phyloP scores from a whole-genome alignment of 2,888 invertebrate genomes.

The Muschampia plurimacula region DNA sequence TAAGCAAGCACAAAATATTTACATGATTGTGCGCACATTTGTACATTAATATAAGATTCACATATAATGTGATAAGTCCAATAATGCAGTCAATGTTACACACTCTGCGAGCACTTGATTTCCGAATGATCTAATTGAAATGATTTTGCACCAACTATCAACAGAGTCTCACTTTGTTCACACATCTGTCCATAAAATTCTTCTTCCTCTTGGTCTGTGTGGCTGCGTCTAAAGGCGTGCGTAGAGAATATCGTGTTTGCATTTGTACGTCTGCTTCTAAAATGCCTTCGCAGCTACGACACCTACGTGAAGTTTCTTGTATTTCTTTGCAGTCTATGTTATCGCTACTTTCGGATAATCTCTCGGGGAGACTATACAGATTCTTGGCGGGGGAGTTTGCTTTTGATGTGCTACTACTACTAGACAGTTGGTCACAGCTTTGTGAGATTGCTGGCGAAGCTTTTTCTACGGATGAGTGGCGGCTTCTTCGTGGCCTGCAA shows the following conservation, averaged over 20 bases:
- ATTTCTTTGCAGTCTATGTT: constrained; percentile 66
- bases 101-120: constrained; percentile 69
- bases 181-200: constrained; percentile 94
- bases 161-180: constrained; percentile 92
- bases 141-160: constrained; percentile 75
- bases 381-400: constrained; percentile 76
- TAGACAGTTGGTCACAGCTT: constrained; percentile 77
- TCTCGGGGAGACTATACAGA: constrained; percentile 74
- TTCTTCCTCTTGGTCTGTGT: constrained; percentile 89
- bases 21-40: constrained; percentile 81
- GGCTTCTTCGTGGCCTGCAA: constrained; percentile 79
- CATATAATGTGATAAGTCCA: constrained; percentile 74
- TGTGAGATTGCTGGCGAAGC: constrained; percentile 68
- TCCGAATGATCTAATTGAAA: constrained; percentile 44
- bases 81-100: constrained; percentile 74
- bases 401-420: constrained; percentile 74
- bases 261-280: constrained; percentile 82
- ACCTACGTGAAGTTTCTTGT: constrained; percentile 73
- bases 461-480: constrained; percentile 76
- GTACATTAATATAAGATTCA: constrained; percentile 81
- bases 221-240: constrained; percentile 84
- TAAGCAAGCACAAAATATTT: constrained; percentile 79
- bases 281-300: constrained; percentile 87
- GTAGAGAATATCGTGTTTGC: constrained; percentile 85
- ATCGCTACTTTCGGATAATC: constrained; percentile 75